Base-by-base conservation (phyloP, 1,140 invertebrate genomes). In the Atta cephalotes region DNA sequence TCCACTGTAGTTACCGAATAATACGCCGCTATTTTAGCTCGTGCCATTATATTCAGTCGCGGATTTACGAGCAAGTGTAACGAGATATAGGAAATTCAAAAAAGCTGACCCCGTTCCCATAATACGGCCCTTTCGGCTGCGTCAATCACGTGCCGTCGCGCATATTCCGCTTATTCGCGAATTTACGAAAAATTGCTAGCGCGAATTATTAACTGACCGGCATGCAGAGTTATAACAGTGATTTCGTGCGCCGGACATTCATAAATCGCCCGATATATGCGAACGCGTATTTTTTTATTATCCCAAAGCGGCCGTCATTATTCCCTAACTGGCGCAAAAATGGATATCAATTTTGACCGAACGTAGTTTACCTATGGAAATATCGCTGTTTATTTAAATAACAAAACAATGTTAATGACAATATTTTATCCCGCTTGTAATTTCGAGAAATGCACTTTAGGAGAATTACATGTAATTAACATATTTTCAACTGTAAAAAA, bases 1-100 rank as follows among this genome's bases (percentile, higher is more conserved):
- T 49, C 31, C 39, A 12, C 7, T 21, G 3, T 7, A 21, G 25
- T 49, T 49, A 45, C 28, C 28, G 56, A 77, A 81, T 89, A 82
- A 89, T 87, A 86, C 49, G 63, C 77, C 58, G 74, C 76, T 89
- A 74, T 87, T 81, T 77, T 66, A 65, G 39, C 63, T 21, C 18
- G 21, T n/a, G 58, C 56, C 49, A 72, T 87, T 86, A 89, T 81
- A 89, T 76, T 77, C 68, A 76, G 56, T 49, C 53, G 78, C 56
- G 71, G 77, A 63, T 89, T 89, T 89, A 89, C 84, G 88, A 89
- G 88, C 77, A 28, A 16, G 31, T 74, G 58, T 89, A 89, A 89
- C 84, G 79, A 77, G 71, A 45, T 80, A 31, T 49, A 7, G 62
- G 71, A 77, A 66, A 89, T 89, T 89, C 49, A 70, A 21, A 70